Percentiles rank a stretch among this genome's conserved stretches.
Evolutionary conservation across 1,140 invertebrate species (phyloP).

Genomic region (Drosophila lacteicornis): DNA sequence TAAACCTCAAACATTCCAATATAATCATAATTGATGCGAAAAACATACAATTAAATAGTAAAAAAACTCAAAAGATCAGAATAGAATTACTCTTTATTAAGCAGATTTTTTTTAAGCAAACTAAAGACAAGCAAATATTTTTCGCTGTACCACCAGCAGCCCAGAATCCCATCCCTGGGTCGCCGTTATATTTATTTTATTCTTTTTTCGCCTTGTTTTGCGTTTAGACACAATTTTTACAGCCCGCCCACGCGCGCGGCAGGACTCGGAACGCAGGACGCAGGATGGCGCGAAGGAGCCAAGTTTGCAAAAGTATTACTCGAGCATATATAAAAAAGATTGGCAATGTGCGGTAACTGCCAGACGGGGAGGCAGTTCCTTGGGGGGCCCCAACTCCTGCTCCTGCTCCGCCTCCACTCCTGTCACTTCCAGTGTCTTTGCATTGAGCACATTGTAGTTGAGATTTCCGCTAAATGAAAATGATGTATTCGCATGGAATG

Average conservation of each 20-base stretch:
- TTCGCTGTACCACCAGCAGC: not conserved
- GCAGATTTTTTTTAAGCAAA: not conserved
- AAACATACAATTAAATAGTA: no score
- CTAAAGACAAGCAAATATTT: not conserved
- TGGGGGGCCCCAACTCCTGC: not conserved
- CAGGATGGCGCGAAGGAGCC: constrained; percentile 13
- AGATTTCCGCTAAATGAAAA: constrained; percentile 76
- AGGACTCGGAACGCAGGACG: not conserved
- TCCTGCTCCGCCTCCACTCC: not conserved
- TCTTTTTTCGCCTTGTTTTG: constrained; percentile 57
- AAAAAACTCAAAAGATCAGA: no score
- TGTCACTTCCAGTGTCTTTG: constrained; percentile 40
- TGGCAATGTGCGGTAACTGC: constrained; percentile 61
- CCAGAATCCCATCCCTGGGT: constrained; percentile 1
- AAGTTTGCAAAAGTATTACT: constrained; percentile 72
- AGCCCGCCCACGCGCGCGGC: constrained; percentile 48
- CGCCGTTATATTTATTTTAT: constrained; percentile 49
- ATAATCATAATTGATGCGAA: no score
- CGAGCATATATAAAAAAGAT: constrained; percentile 64
- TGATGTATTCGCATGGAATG: constrained; percentile 79
- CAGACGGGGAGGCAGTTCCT: constrained; percentile 19
- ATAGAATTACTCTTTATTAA: no score
- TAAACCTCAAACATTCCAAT: no score
- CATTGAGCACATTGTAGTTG: constrained; percentile 78
- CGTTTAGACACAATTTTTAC: constrained; percentile 81